Percentiles rank a stretch among this genome's conserved stretches.
These are phyloP conservation scores for Caloenas nicobarica DNA, from an alignment of 2,113 vertebrate genomes.

Conservation along the genomic window DNA sequence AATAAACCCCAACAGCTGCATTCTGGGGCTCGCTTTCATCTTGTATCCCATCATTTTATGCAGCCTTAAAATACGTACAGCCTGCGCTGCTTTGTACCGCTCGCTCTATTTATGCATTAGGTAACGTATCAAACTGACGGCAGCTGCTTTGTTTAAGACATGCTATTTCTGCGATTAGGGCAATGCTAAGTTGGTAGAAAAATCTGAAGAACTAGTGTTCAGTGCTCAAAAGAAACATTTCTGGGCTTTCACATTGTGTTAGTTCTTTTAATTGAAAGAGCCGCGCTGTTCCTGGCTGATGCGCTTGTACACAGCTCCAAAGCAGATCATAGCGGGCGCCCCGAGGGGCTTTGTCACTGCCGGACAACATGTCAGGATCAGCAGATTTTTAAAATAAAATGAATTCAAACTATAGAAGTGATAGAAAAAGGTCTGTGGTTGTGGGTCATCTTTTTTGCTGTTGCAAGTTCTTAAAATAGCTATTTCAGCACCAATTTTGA, in stretches of 20 bases:
- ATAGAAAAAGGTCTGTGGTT: background rate
- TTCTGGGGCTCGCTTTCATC: background rate
- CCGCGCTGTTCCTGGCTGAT: background rate
- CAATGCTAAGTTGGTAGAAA: background rate
- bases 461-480: slow-evolving; percentile 1
- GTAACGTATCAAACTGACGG: background rate
- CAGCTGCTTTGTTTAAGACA: background rate
- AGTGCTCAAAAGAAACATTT: background rate
- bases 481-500: background rate
- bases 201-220: background rate
- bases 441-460: slow-evolving; percentile 5
- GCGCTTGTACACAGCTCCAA: background rate
- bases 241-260: background rate
- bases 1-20: background rate
- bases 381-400: background rate
- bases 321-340: background rate
- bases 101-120: background rate
- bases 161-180: background rate
- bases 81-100: background rate
- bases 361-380: background rate
- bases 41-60: background rate
- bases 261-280: background rate
- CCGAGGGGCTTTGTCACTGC: background rate
- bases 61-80: background rate
- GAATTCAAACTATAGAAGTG: background rate